phyloP scores from a whole-genome alignment of 2,888 invertebrate genomes.

The Netelia inedita region DNA sequence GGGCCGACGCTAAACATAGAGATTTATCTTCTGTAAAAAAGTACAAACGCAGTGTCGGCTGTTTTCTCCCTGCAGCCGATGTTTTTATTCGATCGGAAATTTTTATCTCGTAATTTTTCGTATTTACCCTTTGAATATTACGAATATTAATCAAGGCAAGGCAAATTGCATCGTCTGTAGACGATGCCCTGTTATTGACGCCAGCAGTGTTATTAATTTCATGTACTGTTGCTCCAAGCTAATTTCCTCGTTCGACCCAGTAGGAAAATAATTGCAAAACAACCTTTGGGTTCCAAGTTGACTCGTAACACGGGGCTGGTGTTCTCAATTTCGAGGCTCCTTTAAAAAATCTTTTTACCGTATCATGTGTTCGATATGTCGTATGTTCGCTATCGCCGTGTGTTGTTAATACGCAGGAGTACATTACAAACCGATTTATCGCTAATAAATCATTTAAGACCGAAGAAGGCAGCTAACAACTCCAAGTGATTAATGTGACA shows the following conservation, averaged over 20 bases:
- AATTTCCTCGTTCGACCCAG: too few species aligned
- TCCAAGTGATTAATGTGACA: conserved; percentile 64
- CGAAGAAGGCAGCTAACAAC: conserved; percentile 39
- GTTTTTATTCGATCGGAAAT: conserved; percentile 66
- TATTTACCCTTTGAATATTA: conserved; percentile 38
- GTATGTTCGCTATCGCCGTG: conserved; percentile 50
- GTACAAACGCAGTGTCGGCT: conserved; percentile 58
- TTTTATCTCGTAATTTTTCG: conserved; percentile 66
- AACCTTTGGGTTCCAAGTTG: conserved; percentile 59
- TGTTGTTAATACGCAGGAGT: conserved; percentile 51
- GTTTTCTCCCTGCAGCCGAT: conserved; percentile 41
- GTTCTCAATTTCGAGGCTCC: conserved; percentile 70
- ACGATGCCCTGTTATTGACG: too few species aligned
- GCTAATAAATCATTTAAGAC: conserved; percentile 43
- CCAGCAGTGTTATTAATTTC: too few species aligned
- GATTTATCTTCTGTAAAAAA: conserved; percentile 43
- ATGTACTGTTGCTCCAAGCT: too few species aligned
- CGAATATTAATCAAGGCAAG: conserved; percentile 18
- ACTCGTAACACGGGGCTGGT: conserved; percentile 60
- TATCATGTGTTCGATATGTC: conserved; percentile 62
- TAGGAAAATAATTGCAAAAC: conserved; percentile 20
- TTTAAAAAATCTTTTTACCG: conserved; percentile 72
- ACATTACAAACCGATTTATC: conserved; percentile 23
- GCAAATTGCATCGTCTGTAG: too few species aligned
- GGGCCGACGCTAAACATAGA: conserved; percentile 51